phyloP scores from a whole-genome alignment of 2,888 invertebrate species.

The Leptinotarsa rubiginosa region DNA sequence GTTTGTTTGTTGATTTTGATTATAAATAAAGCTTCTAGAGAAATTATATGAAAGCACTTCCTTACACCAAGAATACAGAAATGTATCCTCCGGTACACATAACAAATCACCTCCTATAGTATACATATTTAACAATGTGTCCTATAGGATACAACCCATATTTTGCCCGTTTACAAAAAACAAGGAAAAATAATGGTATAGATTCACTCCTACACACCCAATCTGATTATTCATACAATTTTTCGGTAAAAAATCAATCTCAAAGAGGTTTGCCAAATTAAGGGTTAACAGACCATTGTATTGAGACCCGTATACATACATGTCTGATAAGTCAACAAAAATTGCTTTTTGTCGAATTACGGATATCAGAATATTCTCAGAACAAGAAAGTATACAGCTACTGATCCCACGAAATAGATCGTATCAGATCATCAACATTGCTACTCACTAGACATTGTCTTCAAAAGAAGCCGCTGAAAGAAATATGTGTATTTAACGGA shows the following conservation, averaged over 20 bases:
- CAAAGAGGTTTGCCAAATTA: constrained; percentile 1
- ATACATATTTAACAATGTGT: constrained; percentile 18
- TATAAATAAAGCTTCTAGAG: background rate
- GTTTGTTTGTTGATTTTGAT: background rate
- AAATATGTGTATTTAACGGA: too few relatives aligned
- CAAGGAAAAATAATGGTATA: constrained; percentile 1
- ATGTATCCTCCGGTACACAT: constrained; percentile 7
- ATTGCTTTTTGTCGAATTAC: too few relatives aligned
- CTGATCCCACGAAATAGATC: too few relatives aligned
- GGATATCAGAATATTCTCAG: too few relatives aligned
- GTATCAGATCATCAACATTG: too few relatives aligned
- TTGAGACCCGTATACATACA: too few relatives aligned
- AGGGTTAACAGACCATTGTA: background rate
- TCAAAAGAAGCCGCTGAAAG: too few relatives aligned
- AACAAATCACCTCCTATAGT: constrained; percentile 11
- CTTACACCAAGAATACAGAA: background rate
- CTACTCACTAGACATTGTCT: too few relatives aligned
- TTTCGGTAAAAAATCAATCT: constrained; percentile 2
- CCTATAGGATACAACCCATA: constrained; percentile 8
- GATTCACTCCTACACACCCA: constrained; percentile 16
- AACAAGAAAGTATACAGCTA: too few relatives aligned
- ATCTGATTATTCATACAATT: constrained; percentile 1
- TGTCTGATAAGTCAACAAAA: too few relatives aligned
- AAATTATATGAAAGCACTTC: background rate
- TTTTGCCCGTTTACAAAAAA: constrained; percentile 10